phyloP scores from a whole-genome alignment of 2,797 vertebrate genomes.

The Alca torda region DNA sequence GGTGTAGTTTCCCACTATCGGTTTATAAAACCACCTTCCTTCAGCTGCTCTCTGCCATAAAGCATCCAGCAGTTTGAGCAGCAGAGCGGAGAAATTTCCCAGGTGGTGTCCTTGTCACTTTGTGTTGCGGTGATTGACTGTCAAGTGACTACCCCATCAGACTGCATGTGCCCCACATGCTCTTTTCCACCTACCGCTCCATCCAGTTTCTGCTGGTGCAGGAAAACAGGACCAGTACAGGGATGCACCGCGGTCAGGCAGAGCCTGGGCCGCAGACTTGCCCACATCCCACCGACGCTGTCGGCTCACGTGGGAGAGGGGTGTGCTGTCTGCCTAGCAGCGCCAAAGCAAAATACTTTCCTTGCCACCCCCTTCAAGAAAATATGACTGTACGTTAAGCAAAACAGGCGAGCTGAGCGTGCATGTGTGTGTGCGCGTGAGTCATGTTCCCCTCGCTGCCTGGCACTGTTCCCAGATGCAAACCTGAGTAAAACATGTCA shows the following conservation, averaged over 20 bases:
- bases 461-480: slow-evolving; percentile 42
- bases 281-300: accelerated
- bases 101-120: background rate
- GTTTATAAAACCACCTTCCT: background rate
- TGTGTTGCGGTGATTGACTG: background rate
- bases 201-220: background rate
- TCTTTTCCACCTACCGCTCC: background rate
- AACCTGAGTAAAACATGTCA: slow-evolving; percentile 60
- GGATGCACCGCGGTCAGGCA: background rate
- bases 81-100: slow-evolving; percentile 16
- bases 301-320: background rate
- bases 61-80: background rate
- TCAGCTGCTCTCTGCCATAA: background rate
- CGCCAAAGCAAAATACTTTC: background rate
- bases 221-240: background rate
- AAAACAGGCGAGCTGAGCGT: background rate
- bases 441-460: background rate
- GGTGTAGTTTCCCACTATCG: background rate
- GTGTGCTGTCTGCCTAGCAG: background rate
- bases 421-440: background rate
- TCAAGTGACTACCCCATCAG: background rate
- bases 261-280: background rate
- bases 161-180: background rate
- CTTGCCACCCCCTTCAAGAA: slow-evolving; percentile 17
- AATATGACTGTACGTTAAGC: background rate